Base-by-base conservation (phyloP, 2,888 invertebrate genomes). In the Salticus scenicus region DNA sequence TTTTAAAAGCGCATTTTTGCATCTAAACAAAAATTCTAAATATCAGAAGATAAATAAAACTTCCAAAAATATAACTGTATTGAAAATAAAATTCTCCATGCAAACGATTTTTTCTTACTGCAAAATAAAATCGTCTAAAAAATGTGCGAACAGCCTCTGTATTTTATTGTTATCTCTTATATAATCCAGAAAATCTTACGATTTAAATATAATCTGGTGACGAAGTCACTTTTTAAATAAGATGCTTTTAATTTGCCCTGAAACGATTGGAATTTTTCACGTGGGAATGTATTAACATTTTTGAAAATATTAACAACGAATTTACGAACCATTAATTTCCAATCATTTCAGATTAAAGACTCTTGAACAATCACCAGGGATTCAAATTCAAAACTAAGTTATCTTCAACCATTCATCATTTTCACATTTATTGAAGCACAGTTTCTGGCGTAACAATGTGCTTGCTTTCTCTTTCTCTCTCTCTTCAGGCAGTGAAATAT, bases 341-440 rank as follows among this genome's bases (percentile, higher is more conserved):
- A 57, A 57, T 57, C 24, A 57, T 57, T 24, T 24, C 24, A 4
- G 24, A 57, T 24, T 7, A 1, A 7, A 57, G 0, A 20, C 17
- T 17, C 57, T 12, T 57, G 14, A 57, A 12, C 57, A 1, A 57
- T 1, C 57, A 57, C 57, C 20, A 24, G 57, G 57, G 57, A 57
- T 57, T 24, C 57, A 57, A 57, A 57, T 57, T 24, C 57, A 57
- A 57, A 57, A 57, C 24, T 57, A 10, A 24, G 57, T 57, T 57
- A 57, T 57, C 57, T 57, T 17, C 57, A 57, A 57, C 57, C 57
- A 57, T 57, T 57, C 57, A 57, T 57, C 57, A 57, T 57, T 57
- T 57, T 57, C 57, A 24, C 57, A 24, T 57, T 57, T 57, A 57
- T 57, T 57, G 57, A 57, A 17, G 17, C 24, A 24, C 57, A 24